Percentiles rank a stretch among this genome's conserved stretches.
Conservation (phyloP, 1,140 invertebrate species). For the Lepeophtheirus salmonis region DNA sequence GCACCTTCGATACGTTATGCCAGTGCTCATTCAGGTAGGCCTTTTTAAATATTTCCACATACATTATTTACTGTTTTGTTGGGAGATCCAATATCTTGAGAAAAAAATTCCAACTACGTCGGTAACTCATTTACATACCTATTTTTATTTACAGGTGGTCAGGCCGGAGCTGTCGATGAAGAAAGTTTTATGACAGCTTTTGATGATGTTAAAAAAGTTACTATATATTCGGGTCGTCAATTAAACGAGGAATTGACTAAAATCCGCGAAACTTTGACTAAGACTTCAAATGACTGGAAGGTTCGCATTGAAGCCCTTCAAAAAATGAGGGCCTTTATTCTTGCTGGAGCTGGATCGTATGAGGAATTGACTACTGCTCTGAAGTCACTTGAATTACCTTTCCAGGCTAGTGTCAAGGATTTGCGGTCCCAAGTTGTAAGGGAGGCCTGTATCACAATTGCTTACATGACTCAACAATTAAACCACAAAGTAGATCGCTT, state of each 20-base stretch:
- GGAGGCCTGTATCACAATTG: conserved; percentile 83
- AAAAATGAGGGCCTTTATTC: conserved; percentile 56
- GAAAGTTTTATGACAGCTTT: conserved; percentile 68
- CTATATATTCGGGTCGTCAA: conserved; percentile 61
- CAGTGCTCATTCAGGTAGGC: background rate
- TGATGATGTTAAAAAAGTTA: conserved; percentile 56
- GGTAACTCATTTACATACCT: background rate
- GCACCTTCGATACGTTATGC: conserved; percentile 29
- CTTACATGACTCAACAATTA: conserved; percentile 64
- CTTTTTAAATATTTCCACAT: no score
- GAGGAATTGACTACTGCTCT: conserved; percentile 60
- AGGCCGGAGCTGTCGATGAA: conserved; percentile 65
- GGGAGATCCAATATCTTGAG: no score
- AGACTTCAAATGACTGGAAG: conserved; percentile 74
- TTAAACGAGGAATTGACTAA: conserved; percentile 59
- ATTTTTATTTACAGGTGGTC: conserved; percentile 5
- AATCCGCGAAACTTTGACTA: conserved; percentile 50
- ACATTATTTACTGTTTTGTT: no score
- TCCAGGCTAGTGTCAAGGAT: conserved; percentile 69
- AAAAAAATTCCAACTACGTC: no score
- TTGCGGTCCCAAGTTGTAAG: conserved; percentile 61
- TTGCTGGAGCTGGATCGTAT: conserved; percentile 54
- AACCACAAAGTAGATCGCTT: conserved; percentile 57
- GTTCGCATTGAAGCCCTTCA: conserved; percentile 70
- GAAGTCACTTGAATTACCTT: conserved; percentile 55